Conservation (phyloP, 2,797 vertebrate genomes). For the Carapus acus region DNA sequence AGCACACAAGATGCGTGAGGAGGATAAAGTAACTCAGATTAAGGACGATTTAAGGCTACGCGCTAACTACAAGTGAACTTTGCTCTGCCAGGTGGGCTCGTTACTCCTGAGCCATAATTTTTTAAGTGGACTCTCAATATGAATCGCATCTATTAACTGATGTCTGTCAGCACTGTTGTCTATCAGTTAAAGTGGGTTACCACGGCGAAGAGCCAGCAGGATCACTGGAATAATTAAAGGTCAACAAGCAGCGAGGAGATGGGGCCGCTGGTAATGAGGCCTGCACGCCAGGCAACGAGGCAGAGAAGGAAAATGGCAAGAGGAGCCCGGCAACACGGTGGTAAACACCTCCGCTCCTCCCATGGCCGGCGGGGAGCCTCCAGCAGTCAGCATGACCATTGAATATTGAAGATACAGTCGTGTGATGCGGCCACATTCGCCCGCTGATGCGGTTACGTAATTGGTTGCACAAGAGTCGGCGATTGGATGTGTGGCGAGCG, state of each 20-base stretch:
- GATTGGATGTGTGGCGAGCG: background rate
- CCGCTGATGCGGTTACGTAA: background rate
- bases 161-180: constrained; percentile 39
- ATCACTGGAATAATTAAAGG: constrained; percentile 77
- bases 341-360: constrained; percentile 33
- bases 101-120: background rate
- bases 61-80: background rate
- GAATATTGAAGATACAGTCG: constrained; percentile 32
- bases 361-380: constrained; percentile 10
- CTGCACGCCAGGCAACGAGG: constrained; percentile 50
- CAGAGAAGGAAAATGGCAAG: constrained; percentile 50
- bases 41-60: too few species aligned
- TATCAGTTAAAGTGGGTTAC: constrained; percentile 52
- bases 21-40: background rate
- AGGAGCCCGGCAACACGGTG: constrained; percentile 28
- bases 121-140: background rate
- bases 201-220: constrained; percentile 71
- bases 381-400: constrained; percentile 6
- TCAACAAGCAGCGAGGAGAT: constrained; percentile 66
- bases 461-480: background rate
- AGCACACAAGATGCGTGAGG: background rate
- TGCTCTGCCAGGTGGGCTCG: too few species aligned
- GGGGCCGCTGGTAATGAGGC: constrained; percentile 67
- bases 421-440: background rate
- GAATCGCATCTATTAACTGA: constrained; percentile 5